Evolutionary conservation across 2,113 vertebrate species (phyloP).

Genomic region (Cepphus grylle): DNA sequence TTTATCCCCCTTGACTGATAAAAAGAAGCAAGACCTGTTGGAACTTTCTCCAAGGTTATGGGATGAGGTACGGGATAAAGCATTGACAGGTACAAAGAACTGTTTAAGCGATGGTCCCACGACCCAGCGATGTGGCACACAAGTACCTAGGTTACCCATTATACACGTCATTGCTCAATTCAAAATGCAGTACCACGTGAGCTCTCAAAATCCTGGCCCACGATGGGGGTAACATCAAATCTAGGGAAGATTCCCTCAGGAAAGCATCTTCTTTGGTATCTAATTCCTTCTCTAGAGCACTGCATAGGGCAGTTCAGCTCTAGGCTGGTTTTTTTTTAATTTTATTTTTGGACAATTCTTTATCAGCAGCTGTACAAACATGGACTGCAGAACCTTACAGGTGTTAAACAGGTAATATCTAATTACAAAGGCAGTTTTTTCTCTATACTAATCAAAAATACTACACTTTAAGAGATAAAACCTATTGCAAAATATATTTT

Average conservation of each 20-base stretch:
- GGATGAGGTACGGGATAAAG: accelerated
- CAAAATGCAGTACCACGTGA: background rate
- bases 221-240: background rate
- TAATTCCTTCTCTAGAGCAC: background rate
- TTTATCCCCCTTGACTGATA: background rate
- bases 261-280: background rate
- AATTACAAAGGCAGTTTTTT: background rate
- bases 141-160: background rate
- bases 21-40: background rate
- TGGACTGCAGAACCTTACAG: background rate
- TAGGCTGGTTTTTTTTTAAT: background rate
- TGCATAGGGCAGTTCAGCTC: background rate
- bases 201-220: background rate
- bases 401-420: background rate
- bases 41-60: background rate
- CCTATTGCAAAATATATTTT: background rate
- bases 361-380: background rate
- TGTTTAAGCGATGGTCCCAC: accelerated
- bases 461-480: background rate
- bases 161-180: background rate
- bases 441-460: background rate
- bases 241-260: background rate
- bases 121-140: background rate
- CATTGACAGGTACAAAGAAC: background rate
- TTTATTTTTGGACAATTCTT: background rate